These are phyloP conservation scores for Drosophila sordidapex DNA, from an alignment of 2,888 invertebrate genomes.

Conservation along the genomic window DNA sequence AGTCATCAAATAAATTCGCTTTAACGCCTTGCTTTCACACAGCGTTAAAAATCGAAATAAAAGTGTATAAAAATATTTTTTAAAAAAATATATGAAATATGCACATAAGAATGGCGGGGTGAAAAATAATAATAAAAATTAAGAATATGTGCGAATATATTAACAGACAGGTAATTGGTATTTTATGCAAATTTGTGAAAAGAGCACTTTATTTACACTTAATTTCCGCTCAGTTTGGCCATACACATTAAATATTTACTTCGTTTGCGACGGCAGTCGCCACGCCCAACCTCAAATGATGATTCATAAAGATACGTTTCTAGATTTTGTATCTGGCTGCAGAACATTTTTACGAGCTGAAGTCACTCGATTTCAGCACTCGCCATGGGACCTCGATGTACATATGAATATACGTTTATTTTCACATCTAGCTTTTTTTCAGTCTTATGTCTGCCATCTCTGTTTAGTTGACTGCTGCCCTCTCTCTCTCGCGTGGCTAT, in stretches of 20 bases:
- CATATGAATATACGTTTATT: not conserved
- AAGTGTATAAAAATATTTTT: constrained; percentile 14
- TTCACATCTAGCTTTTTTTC: not conserved
- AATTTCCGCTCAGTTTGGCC: constrained; percentile 31
- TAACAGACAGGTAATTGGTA: constrained; percentile 60
- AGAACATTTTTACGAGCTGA: constrained; percentile 52
- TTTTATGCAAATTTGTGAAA: constrained; percentile 62
- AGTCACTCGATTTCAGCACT: constrained; percentile 36
- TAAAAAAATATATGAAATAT: constrained; percentile 38
- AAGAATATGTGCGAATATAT: constrained; percentile 39
- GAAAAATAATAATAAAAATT: constrained; percentile 16
- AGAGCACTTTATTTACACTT: constrained; percentile 44
- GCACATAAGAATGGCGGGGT: constrained; percentile 21
- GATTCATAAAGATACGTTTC: constrained; percentile 43
- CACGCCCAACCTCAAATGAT: constrained; percentile 16
- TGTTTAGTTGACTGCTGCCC: constrained; percentile 18
- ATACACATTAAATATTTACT: constrained; percentile 43
- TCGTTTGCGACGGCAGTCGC: constrained; percentile 8
- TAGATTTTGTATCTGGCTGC: constrained; percentile 31
- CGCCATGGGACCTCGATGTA: constrained; percentile 10
- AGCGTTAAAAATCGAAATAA: constrained; percentile 5
- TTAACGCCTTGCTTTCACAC: constrained; percentile 48
- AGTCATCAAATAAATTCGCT: constrained; percentile 65
- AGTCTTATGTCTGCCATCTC: constrained; percentile 6
- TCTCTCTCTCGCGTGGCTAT: constrained; percentile 3